Percentiles rank a stretch among this genome's conserved stretches.
Evolutionary conservation across 2,797 vertebrate genomes (phyloP).

Genomic region (Catamblyrhynchus diadema): DNA sequence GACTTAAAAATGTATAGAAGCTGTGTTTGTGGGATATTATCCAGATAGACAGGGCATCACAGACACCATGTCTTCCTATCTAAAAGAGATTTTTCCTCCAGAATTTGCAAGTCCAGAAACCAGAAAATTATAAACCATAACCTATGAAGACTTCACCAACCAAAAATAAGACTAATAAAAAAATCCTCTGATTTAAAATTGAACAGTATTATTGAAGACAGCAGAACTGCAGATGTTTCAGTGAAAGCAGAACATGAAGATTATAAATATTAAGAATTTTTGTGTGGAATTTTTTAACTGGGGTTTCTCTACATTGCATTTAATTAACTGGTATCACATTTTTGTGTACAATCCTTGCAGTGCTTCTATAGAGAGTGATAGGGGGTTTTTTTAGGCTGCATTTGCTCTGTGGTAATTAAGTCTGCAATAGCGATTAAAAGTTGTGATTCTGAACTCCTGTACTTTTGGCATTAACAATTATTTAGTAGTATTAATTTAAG

Average conservation of each 20-base stretch:
- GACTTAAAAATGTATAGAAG: neutral
- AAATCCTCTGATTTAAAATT: neutral
- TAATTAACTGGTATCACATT: neutral
- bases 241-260: neutral
- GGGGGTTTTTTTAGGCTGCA: fast-evolving
- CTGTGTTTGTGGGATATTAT: neutral
- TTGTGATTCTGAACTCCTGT: neutral
- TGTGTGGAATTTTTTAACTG: neutral
- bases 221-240: neutral
- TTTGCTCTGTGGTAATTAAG: neutral
- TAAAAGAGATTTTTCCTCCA: neutral
- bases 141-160: neutral
- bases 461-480: neutral
- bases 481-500: neutral
- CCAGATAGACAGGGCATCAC: neutral
- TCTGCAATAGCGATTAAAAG: neutral
- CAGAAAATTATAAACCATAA: neutral
- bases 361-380: neutral
- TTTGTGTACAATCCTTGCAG: neutral
- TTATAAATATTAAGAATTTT: neutral
- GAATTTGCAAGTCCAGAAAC: neutral
- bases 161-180: neutral
- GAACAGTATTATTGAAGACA: neutral
- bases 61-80: neutral
- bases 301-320: neutral